Percentiles rank a stretch among this genome's conserved stretches.
phyloP scores from a whole-genome alignment of 2,888 invertebrate genomes.

The Apeira syringaria region DNA sequence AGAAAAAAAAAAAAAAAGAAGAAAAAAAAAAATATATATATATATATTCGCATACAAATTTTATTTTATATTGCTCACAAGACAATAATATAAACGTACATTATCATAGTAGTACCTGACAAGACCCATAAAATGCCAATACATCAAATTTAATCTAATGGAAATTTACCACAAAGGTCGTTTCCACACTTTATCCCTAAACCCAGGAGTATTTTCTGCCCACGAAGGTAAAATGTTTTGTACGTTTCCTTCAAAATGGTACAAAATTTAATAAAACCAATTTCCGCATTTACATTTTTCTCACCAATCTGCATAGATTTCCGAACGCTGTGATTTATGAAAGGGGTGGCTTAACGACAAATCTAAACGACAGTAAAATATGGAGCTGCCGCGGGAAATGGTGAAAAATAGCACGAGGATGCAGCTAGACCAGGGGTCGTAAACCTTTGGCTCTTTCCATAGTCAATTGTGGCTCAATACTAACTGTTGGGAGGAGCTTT shows the following conservation, averaged over 20 bases:
- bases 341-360: conserved; percentile 24
- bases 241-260: background rate
- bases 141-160: background rate
- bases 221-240: background rate
- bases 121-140: no score
- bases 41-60: no score
- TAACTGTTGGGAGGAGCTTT: no score
- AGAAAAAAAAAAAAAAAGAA: no score
- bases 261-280: conserved; percentile 20
- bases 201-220: background rate
- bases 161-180: background rate
- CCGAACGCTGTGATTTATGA: conserved; percentile 20
- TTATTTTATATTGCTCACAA: no score
- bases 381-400: conserved; percentile 15
- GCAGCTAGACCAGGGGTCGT: no score
- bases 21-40: no score
- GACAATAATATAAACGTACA: no score
- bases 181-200: background rate
- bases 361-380: conserved; percentile 19
- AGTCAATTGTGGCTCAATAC: no score
- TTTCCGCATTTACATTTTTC: conserved; percentile 20
- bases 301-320: conserved; percentile 24
- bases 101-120: no score
- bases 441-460: no score
- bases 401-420: conserved; percentile 8